phyloP scores from a whole-genome alignment of 1,140 invertebrate genomes.

The Notospermus geniculatus region DNA sequence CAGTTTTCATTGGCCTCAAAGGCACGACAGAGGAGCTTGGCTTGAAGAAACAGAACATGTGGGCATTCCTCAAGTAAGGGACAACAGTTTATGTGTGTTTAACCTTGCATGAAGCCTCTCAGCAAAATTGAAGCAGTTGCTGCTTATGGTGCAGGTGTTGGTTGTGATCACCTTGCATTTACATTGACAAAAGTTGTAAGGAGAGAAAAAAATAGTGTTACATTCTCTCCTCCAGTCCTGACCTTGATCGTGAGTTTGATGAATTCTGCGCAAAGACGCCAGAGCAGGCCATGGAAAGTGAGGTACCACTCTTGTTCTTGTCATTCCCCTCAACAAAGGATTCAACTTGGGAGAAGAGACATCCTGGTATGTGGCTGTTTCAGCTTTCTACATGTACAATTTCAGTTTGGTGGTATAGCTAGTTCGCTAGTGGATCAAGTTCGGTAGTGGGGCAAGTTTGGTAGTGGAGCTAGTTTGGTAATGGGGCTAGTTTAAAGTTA shows the following conservation, averaged over 20 bases:
- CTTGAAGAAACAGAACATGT: conserved; percentile 49
- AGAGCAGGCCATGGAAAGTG: conserved; percentile 43
- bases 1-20: conserved; percentile 53
- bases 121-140: too few species aligned
- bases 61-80: conserved; percentile 49
- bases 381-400: too few species aligned
- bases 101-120: too few species aligned
- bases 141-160: too few species aligned
- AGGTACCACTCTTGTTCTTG: conserved; percentile 53
- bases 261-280: conserved; percentile 32
- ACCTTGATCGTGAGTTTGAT: conserved; percentile 36
- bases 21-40: conserved; percentile 49
- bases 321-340: conserved; percentile 58
- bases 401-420: too few species aligned
- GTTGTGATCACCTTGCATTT: too few species aligned
- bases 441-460: too few species aligned
- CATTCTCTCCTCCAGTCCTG: conserved; percentile 30
- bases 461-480: too few species aligned
- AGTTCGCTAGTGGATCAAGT: too few species aligned
- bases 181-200: too few species aligned
- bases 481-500: conserved; percentile 54
- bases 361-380: conserved; percentile 42
- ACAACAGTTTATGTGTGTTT: neutral
- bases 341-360: conserved; percentile 46
- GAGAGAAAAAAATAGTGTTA: too few species aligned